Evolutionary conservation across 2,888 invertebrate species (phyloP).

Genomic region (Heteropelma amictum): DNA sequence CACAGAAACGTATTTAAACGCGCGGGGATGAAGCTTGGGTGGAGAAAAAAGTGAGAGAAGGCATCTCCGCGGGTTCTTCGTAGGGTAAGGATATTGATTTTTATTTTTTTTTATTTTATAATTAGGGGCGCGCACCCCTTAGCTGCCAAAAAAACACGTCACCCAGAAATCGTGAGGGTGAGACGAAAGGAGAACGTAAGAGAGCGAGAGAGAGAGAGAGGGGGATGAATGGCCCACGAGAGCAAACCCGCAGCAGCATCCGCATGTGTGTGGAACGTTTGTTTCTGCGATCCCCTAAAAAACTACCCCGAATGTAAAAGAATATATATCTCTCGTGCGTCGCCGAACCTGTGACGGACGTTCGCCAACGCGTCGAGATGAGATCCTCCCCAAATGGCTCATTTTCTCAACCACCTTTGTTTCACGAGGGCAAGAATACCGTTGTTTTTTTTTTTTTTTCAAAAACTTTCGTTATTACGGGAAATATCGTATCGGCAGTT

Average conservation of each 20-base stretch:
- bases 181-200: conserved; percentile 39
- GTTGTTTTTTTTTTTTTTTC: too few relatives aligned
- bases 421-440: not conserved
- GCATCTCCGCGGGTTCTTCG: conserved; percentile 32
- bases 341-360: conserved; percentile 52
- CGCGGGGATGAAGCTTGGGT: not conserved
- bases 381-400: conserved; percentile 10
- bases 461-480: too few relatives aligned
- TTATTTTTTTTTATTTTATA: conserved; percentile 78
- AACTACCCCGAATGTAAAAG: conserved; percentile 29
- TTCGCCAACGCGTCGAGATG: conserved; percentile 29
- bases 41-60: conserved; percentile 49
- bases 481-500: too few relatives aligned
- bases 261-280: conserved; percentile 23
- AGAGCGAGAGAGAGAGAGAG: conserved; percentile 22
- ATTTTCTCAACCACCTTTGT: conserved; percentile 6
- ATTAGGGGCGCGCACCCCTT: conserved; percentile 77
- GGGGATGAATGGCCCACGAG: conserved; percentile 27
- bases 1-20: not conserved
- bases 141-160: conserved; percentile 76
- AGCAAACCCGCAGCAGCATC: conserved; percentile 40
- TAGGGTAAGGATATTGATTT: conserved; percentile 77
- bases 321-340: conserved; percentile 17
- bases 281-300: conserved; percentile 32
- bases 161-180: conserved; percentile 61